These are phyloP conservation scores for Synchiropus splendidus DNA, from an alignment of 2,113 vertebrate genomes.

Conservation along the genomic window DNA sequence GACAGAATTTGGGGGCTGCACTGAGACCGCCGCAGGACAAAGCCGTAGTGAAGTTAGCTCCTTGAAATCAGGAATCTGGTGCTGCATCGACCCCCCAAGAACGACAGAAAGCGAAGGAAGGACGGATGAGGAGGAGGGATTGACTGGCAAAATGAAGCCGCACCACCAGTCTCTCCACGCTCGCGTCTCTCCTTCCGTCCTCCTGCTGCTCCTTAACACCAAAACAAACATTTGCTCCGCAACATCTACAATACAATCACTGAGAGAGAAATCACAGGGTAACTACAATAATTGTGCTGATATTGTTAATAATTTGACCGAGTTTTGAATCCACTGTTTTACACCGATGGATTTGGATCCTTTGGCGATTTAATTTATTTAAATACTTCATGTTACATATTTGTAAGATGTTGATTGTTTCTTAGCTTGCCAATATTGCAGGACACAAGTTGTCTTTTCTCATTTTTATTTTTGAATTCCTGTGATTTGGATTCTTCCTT, in stretches of 20 bases:
- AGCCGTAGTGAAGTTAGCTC: no score
- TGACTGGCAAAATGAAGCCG: constrained; percentile 16
- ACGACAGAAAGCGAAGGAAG: constrained; percentile 37
- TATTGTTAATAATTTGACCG: constrained; percentile 68
- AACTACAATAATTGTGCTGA: constrained; percentile 71
- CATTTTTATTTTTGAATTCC: constrained; percentile 35
- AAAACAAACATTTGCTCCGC: constrained; percentile 51
- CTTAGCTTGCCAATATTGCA: constrained; percentile 61
- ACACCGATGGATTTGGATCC: constrained; percentile 65
- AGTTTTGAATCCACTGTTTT: constrained; percentile 68
- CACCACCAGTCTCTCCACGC: constrained; percentile 36
- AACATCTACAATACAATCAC: constrained; percentile 59
- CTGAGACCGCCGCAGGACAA: no score
- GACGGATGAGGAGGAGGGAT: constrained; percentile 35
- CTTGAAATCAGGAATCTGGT: no score
- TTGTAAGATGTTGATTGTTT: constrained; percentile 67
- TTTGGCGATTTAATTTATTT: constrained; percentile 53
- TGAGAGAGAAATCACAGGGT: constrained; percentile 71
- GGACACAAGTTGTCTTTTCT: constrained; percentile 42
- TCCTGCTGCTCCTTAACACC: constrained; percentile 52
- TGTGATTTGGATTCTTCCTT: constrained; percentile 59
- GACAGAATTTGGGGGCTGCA: no score
- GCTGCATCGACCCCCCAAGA: constrained; percentile 20
- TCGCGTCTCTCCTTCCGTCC: constrained; percentile 37
- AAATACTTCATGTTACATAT: constrained; percentile 67